Conservation (phyloP, 2,797 vertebrate species). For the Brotula barbata region DNA sequence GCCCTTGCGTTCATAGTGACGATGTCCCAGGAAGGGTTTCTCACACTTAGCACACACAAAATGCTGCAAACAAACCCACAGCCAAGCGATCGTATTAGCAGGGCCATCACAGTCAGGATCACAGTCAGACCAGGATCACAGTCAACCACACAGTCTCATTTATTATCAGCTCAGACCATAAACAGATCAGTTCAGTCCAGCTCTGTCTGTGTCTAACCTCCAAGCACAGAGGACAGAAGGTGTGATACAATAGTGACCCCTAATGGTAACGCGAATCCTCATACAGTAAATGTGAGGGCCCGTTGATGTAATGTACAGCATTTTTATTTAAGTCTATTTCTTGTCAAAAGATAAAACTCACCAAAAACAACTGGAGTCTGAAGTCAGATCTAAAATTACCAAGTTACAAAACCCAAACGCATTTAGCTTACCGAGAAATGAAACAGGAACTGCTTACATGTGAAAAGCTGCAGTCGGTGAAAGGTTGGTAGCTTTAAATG, state of each 20-base stretch:
- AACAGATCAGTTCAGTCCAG: constrained; percentile 38
- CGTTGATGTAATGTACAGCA: background rate
- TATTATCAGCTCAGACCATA: constrained; percentile 40
- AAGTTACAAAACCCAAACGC: no score
- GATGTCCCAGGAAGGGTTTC: constrained; percentile 91
- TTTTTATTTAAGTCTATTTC: background rate
- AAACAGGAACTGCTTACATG: no score
- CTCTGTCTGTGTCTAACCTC: constrained; percentile 40
- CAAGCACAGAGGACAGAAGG: background rate
- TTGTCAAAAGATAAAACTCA: no score
- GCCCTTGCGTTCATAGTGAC: constrained; percentile 89
- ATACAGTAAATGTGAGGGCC: constrained; percentile 6
- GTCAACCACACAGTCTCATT: background rate
- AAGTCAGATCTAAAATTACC: no score
- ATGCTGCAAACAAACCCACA: constrained; percentile 83
- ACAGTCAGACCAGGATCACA: constrained; percentile 17
- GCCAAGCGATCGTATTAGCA: constrained; percentile 62
- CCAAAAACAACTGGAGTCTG: no score
- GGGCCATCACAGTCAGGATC: constrained; percentile 14
- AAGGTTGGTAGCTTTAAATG: no score
- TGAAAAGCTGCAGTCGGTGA: no score
- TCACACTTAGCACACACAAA: constrained; percentile 93
- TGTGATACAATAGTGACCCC: background rate
- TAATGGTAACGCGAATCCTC: constrained; percentile 4
- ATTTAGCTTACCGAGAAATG: no score